These are phyloP conservation scores for Aphodius sticticus DNA, from an alignment of 2,888 invertebrate genomes.

Conservation along the genomic window DNA sequence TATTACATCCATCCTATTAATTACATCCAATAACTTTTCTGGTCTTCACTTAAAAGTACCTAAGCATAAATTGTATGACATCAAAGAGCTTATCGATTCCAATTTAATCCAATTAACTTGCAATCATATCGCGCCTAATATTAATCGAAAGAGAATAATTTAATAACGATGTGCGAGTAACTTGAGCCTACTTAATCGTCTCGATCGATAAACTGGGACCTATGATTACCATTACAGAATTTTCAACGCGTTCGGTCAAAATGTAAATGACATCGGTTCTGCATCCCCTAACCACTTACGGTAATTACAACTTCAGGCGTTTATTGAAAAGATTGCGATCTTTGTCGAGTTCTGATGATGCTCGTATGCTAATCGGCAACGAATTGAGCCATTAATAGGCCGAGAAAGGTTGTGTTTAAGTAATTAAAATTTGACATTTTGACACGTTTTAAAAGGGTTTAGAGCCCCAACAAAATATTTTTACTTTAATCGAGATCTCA, in stretches of 20 bases:
- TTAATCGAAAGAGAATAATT: not conserved
- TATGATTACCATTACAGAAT: not conserved
- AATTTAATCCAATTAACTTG: not conserved
- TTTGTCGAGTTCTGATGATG: not conserved
- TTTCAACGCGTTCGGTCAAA: not conserved
- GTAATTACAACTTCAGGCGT: not conserved
- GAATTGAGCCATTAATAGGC: not conserved
- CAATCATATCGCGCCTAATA: not conserved
- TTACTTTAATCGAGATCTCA: not conserved
- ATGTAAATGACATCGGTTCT: not conserved
- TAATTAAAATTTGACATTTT: not conserved
- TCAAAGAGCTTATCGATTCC: not conserved
- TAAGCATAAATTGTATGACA: not conserved
- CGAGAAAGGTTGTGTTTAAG: not conserved
- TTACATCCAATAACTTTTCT: no score
- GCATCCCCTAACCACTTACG: not conserved
- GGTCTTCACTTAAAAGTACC: no score
- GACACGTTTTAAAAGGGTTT: not conserved
- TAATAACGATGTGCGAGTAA: not conserved
- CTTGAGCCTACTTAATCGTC: no score
- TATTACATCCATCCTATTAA: no score
- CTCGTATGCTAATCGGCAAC: not conserved
- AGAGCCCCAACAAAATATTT: not conserved
- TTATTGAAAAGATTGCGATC: slow-evolving; percentile 4
- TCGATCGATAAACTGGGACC: no score